Evolutionary conservation across 2,113 vertebrate genomes (phyloP).

Genomic region (Burhinus oedicnemus): DNA sequence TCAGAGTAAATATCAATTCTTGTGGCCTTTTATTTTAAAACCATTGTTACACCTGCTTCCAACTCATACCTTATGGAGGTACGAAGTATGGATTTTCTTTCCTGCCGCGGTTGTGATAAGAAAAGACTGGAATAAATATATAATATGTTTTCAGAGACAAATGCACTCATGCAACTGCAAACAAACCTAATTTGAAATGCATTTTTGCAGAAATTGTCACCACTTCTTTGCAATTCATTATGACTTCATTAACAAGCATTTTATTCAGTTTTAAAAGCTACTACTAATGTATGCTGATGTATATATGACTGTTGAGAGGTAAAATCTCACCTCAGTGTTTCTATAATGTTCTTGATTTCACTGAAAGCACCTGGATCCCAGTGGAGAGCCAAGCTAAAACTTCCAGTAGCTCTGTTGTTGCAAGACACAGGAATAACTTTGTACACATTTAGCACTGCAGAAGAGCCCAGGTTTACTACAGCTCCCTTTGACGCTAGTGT

Average conservation of each 20-base stretch:
- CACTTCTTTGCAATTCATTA: not conserved
- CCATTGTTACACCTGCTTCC: not conserved
- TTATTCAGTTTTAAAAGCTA: not conserved
- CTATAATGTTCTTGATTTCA: not conserved
- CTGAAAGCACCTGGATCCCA: not conserved
- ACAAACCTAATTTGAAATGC: not conserved
- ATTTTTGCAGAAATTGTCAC: not conserved
- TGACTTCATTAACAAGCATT: not conserved
- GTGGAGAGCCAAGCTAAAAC: not conserved
- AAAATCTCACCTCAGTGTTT: not conserved
- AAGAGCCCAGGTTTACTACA: not conserved
- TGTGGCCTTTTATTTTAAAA: not conserved
- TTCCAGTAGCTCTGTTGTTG: not conserved
- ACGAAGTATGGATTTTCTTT: not conserved
- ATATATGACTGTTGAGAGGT: not conserved
- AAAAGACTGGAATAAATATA: not conserved
- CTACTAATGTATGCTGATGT: not conserved
- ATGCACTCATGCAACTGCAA: not conserved
- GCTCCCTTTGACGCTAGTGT: not conserved
- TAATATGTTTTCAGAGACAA: not conserved
- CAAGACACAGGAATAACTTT: not conserved
- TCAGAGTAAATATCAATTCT: not conserved
- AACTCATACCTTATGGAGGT: not conserved
- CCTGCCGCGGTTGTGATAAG: not conserved
- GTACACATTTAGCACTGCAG: not conserved